These are phyloP conservation scores for Glossosoma conforme DNA, from an alignment of 1,140 invertebrate genomes.

Conservation along the genomic window DNA sequence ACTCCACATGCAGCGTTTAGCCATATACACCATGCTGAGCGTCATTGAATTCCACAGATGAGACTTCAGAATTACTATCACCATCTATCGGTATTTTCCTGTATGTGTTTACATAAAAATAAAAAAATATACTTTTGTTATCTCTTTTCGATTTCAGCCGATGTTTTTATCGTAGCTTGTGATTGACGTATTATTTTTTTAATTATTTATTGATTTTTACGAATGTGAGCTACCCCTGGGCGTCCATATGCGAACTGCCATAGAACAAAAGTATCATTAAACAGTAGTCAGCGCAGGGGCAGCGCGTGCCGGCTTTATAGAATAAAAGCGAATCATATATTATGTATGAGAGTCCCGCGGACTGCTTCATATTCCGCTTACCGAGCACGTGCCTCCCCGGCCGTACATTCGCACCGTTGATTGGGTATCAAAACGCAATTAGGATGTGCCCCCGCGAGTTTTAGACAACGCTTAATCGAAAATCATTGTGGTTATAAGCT, in stretches of 20 bases:
- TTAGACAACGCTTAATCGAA: slow-evolving; percentile 27
- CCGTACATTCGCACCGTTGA: slow-evolving; percentile 28
- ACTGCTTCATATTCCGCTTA: slow-evolving; percentile 32
- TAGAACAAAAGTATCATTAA: slow-evolving; percentile 30
- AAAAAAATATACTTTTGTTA: too few relatives aligned
- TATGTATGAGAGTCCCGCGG: slow-evolving; percentile 25
- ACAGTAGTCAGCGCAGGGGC: slow-evolving; percentile 24
- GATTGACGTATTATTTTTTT: too few relatives aligned
- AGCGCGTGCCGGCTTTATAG: slow-evolving; percentile 18
- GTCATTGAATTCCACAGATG: too few relatives aligned
- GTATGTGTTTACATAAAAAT: too few relatives aligned
- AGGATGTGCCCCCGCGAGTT: slow-evolving; percentile 14
- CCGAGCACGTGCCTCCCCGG: slow-evolving; percentile 3
- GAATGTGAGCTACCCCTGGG: too few relatives aligned
- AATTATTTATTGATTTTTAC: too few relatives aligned
- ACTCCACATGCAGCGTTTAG: too few relatives aligned
- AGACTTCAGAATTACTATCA: too few relatives aligned
- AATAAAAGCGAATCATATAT: slow-evolving; percentile 29
- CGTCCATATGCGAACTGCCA: slow-evolving; percentile 13
- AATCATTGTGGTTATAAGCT: slow-evolving; percentile 16
- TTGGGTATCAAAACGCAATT: slow-evolving; percentile 29
- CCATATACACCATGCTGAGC: too few relatives aligned
- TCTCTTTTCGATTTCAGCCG: too few relatives aligned
- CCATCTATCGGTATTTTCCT: too few relatives aligned
- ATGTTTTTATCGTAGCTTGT: too few relatives aligned